phyloP scores from a whole-genome alignment of 2,113 vertebrate species.

The Chrysochloris asiatica region DNA sequence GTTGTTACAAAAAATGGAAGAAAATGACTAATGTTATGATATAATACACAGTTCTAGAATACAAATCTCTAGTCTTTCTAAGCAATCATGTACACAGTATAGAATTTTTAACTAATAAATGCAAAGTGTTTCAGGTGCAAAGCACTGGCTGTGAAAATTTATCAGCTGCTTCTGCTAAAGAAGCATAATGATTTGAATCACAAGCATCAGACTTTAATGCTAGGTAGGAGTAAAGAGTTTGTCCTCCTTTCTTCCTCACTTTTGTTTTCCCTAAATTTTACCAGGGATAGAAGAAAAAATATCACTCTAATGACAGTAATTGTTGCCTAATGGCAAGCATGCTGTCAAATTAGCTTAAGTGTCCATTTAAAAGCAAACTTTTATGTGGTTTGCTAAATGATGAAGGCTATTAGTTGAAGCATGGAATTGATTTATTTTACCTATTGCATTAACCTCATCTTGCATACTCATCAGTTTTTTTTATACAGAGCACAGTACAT shows the following conservation, averaged over 20 bases:
- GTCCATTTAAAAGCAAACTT: conserved; percentile 76
- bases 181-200: conserved; percentile 57
- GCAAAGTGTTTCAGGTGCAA: conserved; percentile 24
- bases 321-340: conserved; percentile 74
- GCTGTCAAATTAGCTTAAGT: conserved; percentile 77
- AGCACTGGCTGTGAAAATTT: conserved; percentile 23
- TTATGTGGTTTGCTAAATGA: conserved; percentile 75
- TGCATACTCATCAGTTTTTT: conserved; percentile 75
- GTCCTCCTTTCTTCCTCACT: conserved; percentile 15
- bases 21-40: conserved; percentile 25
- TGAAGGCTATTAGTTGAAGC: conserved; percentile 78
- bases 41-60: background rate
- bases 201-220: conserved; percentile 43
- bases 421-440: conserved; percentile 81
- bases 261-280: conserved; percentile 68
- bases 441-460: conserved; percentile 79
- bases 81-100: background rate
- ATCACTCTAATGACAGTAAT: conserved; percentile 74
- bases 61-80: background rate
- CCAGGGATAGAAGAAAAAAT: conserved; percentile 57
- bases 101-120: conserved; percentile 63
- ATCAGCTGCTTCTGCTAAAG: conserved; percentile 30
- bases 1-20: conserved; percentile 34
- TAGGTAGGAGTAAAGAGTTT: conserved; percentile 56
- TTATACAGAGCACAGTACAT: conserved; percentile 71